Base-by-base conservation (phyloP, 1,140 invertebrate genomes). In the Zaprionus lachaisei region DNA sequence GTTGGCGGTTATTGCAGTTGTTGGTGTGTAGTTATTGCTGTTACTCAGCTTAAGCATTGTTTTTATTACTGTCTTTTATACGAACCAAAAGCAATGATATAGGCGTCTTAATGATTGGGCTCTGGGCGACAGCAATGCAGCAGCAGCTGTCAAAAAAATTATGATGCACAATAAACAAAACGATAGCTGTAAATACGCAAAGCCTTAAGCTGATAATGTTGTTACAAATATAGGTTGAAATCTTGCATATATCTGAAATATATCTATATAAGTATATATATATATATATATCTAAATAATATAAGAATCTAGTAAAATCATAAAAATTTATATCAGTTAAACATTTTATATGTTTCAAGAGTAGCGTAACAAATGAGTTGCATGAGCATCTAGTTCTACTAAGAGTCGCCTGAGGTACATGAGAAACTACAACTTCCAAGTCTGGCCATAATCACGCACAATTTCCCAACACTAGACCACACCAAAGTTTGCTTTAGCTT, bases 1-100 rank as follows among this genome's bases (percentile, higher is more conserved):
- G 67, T 79, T 72, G 82, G 58, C 74, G 76, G 70, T 55, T 79
- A 49, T 65, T 75, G 73, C 73, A 71, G 66, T 75, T 74, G 71
- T 71, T 66, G 31, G 54, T 66, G 24, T 62, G 67, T 70, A 38
- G 34, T 15, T 47, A 51, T 14, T 12, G 34, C 58, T 57, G 38
- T 64, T 61, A 76, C 24, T 60, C 37, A 54, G 63, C 58, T 69
- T 57, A 67, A 56, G 62, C 74, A 56, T 67, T 57, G 49, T 41
- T 49, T 80, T 72, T 64, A 66, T 65, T 80, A 31, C 77, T 63
- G 31, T 34, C 31, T 34, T 11, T 34, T 34, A 3, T 34, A 71
- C 38, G 54, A n/a, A 37, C 20, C 47, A 5, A 51, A 47, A 24
- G 47, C 47, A 20, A 12, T 51, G 47, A 51, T 51, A 51, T 51